Evolutionary conservation across 1,140 invertebrate genomes (phyloP).

Genomic region (Drosophila elegans): DNA sequence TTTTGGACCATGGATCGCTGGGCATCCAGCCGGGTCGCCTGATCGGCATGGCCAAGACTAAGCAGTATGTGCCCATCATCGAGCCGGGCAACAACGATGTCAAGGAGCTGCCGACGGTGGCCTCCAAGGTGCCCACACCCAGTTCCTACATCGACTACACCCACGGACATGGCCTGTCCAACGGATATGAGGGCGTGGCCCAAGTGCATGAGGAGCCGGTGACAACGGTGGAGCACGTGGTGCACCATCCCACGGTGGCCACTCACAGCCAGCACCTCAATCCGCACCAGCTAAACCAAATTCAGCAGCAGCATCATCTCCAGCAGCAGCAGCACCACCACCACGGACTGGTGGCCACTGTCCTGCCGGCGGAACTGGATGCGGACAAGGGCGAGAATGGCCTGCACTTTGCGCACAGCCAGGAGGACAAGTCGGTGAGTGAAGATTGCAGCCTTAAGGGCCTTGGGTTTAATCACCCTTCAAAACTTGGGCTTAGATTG

Average conservation of each 20-base stretch:
- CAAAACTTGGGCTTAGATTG: background rate
- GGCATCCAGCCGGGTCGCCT: slow-evolving; percentile 63
- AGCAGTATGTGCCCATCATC: slow-evolving; percentile 79
- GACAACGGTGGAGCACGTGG: slow-evolving; percentile 62
- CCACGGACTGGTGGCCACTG: slow-evolving; percentile 40
- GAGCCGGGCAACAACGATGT: slow-evolving; percentile 68
- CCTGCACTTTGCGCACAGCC: slow-evolving; percentile 50
- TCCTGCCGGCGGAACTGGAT: slow-evolving; percentile 54
- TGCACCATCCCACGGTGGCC: slow-evolving; percentile 62
- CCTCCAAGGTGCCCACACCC: slow-evolving; percentile 58
- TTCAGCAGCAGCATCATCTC: background rate
- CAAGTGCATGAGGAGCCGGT: slow-evolving; percentile 33
- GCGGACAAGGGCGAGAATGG: slow-evolving; percentile 41
- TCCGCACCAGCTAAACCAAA: background rate
- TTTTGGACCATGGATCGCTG: slow-evolving; percentile 40
- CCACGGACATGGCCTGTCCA: slow-evolving; percentile 69
- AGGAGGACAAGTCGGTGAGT: slow-evolving; percentile 54
- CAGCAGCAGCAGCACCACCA: slow-evolving; percentile 20
- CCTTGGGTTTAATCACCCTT: slow-evolving; percentile 8
- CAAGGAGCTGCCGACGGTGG: slow-evolving; percentile 35
- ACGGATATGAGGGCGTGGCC: slow-evolving; percentile 67
- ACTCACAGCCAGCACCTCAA: slow-evolving; percentile 6
- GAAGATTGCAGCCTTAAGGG: slow-evolving; percentile 2
- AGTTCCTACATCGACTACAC: slow-evolving; percentile 68
- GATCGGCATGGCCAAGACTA: slow-evolving; percentile 72